These are phyloP conservation scores for Drosophila acutilabella DNA, from an alignment of 2,888 invertebrate genomes.

Conservation along the genomic window DNA sequence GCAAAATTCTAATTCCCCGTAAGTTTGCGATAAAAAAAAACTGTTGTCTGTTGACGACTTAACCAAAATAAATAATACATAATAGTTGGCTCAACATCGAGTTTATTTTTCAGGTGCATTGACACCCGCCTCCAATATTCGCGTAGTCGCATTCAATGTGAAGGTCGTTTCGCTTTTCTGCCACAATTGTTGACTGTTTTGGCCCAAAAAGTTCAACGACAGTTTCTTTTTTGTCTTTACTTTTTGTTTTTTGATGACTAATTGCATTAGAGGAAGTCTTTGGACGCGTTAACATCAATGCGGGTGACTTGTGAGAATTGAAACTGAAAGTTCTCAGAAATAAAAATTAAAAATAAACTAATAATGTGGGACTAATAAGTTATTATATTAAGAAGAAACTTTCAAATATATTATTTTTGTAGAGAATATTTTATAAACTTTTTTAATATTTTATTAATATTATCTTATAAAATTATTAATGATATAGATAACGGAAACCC, in stretches of 20 bases:
- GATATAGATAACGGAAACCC: no score
- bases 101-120: slow-evolving; percentile 55
- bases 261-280: slow-evolving; percentile 68
- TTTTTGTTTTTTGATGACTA: slow-evolving; percentile 53
- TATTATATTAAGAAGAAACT: no score
- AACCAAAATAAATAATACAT: slow-evolving; percentile 53
- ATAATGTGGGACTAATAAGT: not conserved
- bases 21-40: slow-evolving; percentile 48
- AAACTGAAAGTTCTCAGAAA: not conserved
- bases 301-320: slow-evolving; percentile 31
- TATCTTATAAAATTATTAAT: no score
- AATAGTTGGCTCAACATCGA: slow-evolving; percentile 43
- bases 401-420: no score
- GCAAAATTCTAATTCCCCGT: slow-evolving; percentile 64
- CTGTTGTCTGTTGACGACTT: slow-evolving; percentile 42
- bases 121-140: slow-evolving; percentile 50
- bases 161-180: slow-evolving; percentile 55
- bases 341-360: not conserved
- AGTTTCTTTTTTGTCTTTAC: not conserved
- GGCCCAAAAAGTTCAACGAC: slow-evolving; percentile 62
- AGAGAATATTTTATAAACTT: no score
- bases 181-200: slow-evolving; percentile 21
- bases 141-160: slow-evolving; percentile 70
- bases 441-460: no score
- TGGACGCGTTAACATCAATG: slow-evolving; percentile 19